Conservation (phyloP, 1,140 invertebrate genomes). For the Sinonovacula constricta region DNA sequence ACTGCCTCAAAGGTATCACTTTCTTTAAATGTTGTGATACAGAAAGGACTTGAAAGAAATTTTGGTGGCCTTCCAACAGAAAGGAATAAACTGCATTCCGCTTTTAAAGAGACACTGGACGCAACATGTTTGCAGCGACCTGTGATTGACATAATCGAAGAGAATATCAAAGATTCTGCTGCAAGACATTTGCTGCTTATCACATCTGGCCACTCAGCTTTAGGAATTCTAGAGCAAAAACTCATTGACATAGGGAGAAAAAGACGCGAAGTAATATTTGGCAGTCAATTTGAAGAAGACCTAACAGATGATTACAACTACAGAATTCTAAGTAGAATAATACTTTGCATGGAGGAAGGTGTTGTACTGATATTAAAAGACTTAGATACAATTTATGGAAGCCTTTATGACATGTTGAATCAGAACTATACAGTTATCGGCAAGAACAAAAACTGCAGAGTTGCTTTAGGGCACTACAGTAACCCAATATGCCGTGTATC, state of each 20-base stretch:
- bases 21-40: background rate
- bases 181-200: slow-evolving; percentile 62
- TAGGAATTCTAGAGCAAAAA: slow-evolving; percentile 54
- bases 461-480: slow-evolving; percentile 67
- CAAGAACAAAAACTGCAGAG: slow-evolving; percentile 64
- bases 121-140: background rate
- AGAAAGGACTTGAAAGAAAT: slow-evolving; percentile 62
- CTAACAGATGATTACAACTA: slow-evolving; percentile 65
- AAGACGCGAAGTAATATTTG: slow-evolving; percentile 58
- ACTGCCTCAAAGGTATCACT: background rate
- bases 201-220: slow-evolving; percentile 57
- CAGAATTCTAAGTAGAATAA: slow-evolving; percentile 67
- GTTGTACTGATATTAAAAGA: slow-evolving; percentile 65
- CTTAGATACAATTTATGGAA: slow-evolving; percentile 70
- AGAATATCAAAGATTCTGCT: slow-evolving; percentile 54
- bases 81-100: slow-evolving; percentile 14
- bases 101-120: background rate
- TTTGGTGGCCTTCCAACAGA: slow-evolving; percentile 64
- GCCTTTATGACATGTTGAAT: slow-evolving; percentile 72
- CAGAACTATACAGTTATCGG: slow-evolving; percentile 71
- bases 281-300: slow-evolving; percentile 69
- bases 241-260: slow-evolving; percentile 45
- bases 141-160: slow-evolving; percentile 48
- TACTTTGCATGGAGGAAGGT: slow-evolving; percentile 71
- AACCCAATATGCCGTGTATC: slow-evolving; percentile 70